Evolutionary conservation across 1,140 invertebrate genomes (phyloP).

Genomic region (Drosophila repleta): DNA sequence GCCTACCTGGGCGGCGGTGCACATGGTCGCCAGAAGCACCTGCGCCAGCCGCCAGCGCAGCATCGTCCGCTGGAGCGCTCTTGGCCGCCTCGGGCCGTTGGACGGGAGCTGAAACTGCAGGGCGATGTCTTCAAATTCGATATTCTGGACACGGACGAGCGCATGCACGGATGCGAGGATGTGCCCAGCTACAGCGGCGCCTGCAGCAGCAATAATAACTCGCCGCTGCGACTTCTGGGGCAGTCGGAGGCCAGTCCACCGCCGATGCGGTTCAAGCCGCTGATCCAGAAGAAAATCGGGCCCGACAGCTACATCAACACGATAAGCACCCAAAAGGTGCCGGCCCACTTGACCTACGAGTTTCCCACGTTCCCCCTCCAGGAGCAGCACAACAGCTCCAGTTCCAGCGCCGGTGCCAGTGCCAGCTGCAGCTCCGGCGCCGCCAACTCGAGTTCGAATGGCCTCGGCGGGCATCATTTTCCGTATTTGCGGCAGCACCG

Average conservation of each 20-base stretch:
- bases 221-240: slow-evolving; percentile 46
- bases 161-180: slow-evolving; percentile 44
- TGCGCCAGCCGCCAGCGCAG: slow-evolving; percentile 72
- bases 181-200: slow-evolving; percentile 37
- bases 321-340: slow-evolving; percentile 86
- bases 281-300: slow-evolving; percentile 87
- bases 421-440: not conserved
- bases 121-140: slow-evolving; percentile 90
- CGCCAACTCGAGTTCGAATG: slow-evolving; percentile 25
- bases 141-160: slow-evolving; percentile 89
- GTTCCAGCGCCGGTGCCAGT: slow-evolving; percentile 25
- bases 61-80: slow-evolving; percentile 86
- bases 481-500: slow-evolving; percentile 80
- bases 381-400: slow-evolving; percentile 56
- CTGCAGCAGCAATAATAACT: slow-evolving; percentile 57
- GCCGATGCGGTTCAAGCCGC: slow-evolving; percentile 85
- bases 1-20: slow-evolving; percentile 22
- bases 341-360: slow-evolving; percentile 84
- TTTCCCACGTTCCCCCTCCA: slow-evolving; percentile 84
- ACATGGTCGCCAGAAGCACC: slow-evolving; percentile 62
- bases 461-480: slow-evolving; percentile 45
- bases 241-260: slow-evolving; percentile 56
- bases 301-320: slow-evolving; percentile 88
- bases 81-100: slow-evolving; percentile 84
- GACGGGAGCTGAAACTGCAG: slow-evolving; percentile 82